Evolutionary conservation across 2,888 invertebrate species (phyloP).

Genomic region (Drymonia ruficornis): DNA sequence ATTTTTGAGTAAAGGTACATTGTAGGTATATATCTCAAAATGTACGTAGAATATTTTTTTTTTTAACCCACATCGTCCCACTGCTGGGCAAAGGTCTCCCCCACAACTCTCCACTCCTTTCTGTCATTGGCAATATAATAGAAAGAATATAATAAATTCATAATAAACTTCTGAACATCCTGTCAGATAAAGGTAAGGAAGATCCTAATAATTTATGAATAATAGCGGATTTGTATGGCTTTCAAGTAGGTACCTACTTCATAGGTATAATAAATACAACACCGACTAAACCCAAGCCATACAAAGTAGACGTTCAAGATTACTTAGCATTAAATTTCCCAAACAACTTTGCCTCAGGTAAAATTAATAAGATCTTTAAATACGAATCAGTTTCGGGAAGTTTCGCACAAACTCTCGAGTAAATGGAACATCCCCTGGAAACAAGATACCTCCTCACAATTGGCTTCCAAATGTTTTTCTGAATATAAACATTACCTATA

Average conservation of each 20-base stretch:
- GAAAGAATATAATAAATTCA: not conserved
- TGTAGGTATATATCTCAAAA: too few relatives aligned
- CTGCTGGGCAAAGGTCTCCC: too few relatives aligned
- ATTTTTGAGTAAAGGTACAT: too few relatives aligned
- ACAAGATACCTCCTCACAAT: slow-evolving; percentile 15
- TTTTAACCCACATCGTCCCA: too few relatives aligned
- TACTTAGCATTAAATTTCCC: slow-evolving; percentile 12
- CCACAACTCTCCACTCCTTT: too few relatives aligned
- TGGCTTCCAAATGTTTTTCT: slow-evolving; percentile 1
- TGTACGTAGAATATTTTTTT: too few relatives aligned
- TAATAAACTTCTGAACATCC: not conserved
- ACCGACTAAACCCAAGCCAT: not conserved
- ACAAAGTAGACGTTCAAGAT: not conserved
- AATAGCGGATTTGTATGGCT: not conserved
- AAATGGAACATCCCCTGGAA: slow-evolving; percentile 31
- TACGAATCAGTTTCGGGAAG: slow-evolving; percentile 21
- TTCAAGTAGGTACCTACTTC: not conserved
- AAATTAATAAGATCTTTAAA: slow-evolving; percentile 21
- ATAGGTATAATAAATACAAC: not conserved
- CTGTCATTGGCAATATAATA: too few relatives aligned
- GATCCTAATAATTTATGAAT: not conserved
- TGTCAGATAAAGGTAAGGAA: not conserved
- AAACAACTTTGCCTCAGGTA: slow-evolving; percentile 14
- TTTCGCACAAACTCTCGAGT: slow-evolving; percentile 27
- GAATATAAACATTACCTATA: slow-evolving; percentile 6